Conservation (phyloP, 2,888 invertebrate genomes). For the Cordilura impudica region DNA sequence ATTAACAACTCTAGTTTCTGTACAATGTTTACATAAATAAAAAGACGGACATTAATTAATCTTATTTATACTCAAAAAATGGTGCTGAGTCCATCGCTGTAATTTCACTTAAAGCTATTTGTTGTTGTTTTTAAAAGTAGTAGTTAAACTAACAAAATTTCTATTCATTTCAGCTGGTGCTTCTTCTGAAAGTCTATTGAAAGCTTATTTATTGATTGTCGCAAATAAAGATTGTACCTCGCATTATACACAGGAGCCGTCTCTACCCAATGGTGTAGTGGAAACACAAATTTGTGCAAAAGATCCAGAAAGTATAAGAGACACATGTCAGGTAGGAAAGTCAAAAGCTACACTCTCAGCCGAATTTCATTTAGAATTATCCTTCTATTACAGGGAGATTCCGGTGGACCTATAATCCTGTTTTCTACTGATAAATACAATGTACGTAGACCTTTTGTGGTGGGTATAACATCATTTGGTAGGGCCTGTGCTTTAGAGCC, state of each 20-base stretch:
- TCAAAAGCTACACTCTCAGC: neutral
- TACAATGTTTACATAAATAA: too few species aligned
- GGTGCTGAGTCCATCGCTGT: too few species aligned
- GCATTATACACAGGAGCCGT: neutral
- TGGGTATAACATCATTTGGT: slow-evolving; percentile 69
- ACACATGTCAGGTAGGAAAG: slow-evolving; percentile 67
- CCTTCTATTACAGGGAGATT: slow-evolving; percentile 48
- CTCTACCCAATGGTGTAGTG: slow-evolving; percentile 65
- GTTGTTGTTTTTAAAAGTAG: too few species aligned
- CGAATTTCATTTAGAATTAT: neutral
- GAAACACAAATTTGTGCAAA: slow-evolving; percentile 72
- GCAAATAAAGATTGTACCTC: slow-evolving; percentile 46
- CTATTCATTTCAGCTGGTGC: slow-evolving; percentile 51
- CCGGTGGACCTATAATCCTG: slow-evolving; percentile 55
- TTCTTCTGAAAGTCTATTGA: slow-evolving; percentile 55
- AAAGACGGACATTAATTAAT: too few species aligned
- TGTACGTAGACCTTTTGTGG: slow-evolving; percentile 51
- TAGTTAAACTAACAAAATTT: too few species aligned
- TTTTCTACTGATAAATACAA: slow-evolving; percentile 24
- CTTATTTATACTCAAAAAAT: too few species aligned
- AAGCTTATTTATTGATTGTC: slow-evolving; percentile 51
- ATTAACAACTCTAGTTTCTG: too few species aligned
- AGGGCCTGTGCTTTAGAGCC: slow-evolving; percentile 63
- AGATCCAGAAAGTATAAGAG: slow-evolving; percentile 65
- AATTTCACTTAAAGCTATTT: too few species aligned